Conservation (phyloP, 2,888 invertebrate genomes). For the Drosophila barbarae region DNA sequence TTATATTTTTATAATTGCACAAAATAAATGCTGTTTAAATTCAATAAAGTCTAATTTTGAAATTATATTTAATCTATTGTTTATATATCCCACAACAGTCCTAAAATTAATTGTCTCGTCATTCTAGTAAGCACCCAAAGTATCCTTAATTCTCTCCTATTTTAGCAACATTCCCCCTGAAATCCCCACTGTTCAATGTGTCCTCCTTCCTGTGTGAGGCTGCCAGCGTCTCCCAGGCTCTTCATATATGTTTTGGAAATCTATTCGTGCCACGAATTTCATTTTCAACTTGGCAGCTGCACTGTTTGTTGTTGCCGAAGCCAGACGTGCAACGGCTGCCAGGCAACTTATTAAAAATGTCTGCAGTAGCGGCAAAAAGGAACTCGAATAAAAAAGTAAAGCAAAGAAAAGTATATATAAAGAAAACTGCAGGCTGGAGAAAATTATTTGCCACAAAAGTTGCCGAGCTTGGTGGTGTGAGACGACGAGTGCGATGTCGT, state of each 20-base stretch:
- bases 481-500: constrained; percentile 45
- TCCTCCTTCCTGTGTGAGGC: constrained; percentile 7
- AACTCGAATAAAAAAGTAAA: constrained; percentile 29
- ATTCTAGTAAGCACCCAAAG: too few relatives aligned
- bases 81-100: too few relatives aligned
- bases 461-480: not conserved
- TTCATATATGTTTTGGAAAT: constrained; percentile 64
- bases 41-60: not conserved
- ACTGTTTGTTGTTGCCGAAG: constrained; percentile 56
- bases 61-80: too few relatives aligned
- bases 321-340: constrained; percentile 72
- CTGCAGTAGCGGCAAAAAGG: constrained; percentile 54
- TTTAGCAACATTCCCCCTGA: too few relatives aligned
- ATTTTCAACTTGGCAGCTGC: constrained; percentile 72
- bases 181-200: not conserved
- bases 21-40: not conserved
- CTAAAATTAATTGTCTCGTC: too few relatives aligned
- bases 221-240: constrained; percentile 30
- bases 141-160: too few relatives aligned
- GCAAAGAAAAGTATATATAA: not conserved
- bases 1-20: too few relatives aligned
- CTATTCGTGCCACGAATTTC: constrained; percentile 74
- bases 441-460: constrained; percentile 68
- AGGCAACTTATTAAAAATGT: constrained; percentile 75
- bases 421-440: constrained; percentile 42